Percentiles rank a stretch among this genome's conserved stretches.
These are phyloP conservation scores for Venturia canescens DNA, from an alignment of 1,140 invertebrate species.

Conservation along the genomic window DNA sequence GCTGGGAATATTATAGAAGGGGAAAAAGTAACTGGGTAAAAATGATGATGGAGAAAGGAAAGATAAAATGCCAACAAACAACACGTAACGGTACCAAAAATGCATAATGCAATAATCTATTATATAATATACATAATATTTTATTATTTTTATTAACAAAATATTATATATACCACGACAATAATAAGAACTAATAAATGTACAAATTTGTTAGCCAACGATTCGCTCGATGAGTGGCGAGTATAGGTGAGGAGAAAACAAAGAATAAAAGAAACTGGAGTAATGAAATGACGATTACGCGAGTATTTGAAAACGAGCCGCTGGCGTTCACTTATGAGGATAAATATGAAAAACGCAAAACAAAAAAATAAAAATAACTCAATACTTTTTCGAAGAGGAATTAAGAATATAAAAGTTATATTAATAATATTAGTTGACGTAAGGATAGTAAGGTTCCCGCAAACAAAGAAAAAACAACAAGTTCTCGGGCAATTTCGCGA, in stretches of 20 bases:
- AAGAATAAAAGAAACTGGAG: constrained; percentile 49
- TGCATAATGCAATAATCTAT: constrained; percentile 78
- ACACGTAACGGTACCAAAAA: constrained; percentile 77
- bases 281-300: not conserved
- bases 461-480: not conserved
- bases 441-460: constrained; percentile 10
- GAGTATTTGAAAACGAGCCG: not conserved
- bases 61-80: constrained; percentile 68
- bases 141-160: constrained; percentile 77
- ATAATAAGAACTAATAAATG: constrained; percentile 74
- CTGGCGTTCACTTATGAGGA: constrained; percentile 17
- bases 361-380: constrained; percentile 17
- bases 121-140: constrained; percentile 77
- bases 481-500: not conserved
- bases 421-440: not conserved
- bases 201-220: constrained; percentile 77
- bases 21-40: not conserved
- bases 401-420: not conserved
- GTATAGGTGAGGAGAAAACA: constrained; percentile 42
- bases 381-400: constrained; percentile 39
- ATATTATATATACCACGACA: constrained; percentile 71
- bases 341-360: constrained; percentile 19
- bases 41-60: constrained; percentile 28
- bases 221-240: constrained; percentile 64
- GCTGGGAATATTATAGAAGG: too few relatives aligned